Percentiles rank a stretch among this genome's conserved stretches.
phyloP scores from a whole-genome alignment of 2,113 vertebrate genomes.

The Pagrus major region DNA sequence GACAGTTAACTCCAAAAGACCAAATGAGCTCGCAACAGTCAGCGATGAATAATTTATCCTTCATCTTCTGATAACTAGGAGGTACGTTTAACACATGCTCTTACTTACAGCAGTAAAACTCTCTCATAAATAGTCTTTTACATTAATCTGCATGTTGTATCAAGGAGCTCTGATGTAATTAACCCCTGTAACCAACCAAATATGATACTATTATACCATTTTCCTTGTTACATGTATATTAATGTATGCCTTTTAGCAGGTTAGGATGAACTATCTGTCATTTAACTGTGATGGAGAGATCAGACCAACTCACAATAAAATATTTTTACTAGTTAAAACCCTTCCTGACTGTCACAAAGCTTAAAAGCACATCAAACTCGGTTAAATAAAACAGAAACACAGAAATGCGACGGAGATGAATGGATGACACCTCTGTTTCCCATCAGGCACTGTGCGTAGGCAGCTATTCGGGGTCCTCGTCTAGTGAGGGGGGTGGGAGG shows the following conservation, averaged over 20 bases:
- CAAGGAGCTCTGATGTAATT: neutral
- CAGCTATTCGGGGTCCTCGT: constrained; percentile 59
- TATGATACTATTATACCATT: neutral
- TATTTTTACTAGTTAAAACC: neutral
- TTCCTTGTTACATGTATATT: too few relatives aligned
- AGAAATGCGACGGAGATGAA: neutral
- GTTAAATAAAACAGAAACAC: neutral
- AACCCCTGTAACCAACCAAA: neutral
- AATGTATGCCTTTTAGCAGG: rapidly evolving
- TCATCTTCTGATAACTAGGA: neutral
- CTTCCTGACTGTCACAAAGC: neutral
- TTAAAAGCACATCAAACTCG: neutral
- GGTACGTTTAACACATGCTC: neutral
- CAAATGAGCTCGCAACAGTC: neutral
- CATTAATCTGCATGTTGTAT: neutral
- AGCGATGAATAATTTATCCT: neutral
- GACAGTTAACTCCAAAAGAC: neutral
- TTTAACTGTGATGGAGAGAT: neutral
- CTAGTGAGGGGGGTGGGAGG: constrained; percentile 43
- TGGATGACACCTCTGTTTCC: constrained; percentile 15
- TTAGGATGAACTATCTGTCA: neutral
- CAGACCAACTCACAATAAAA: too few relatives aligned
- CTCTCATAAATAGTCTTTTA: neutral
- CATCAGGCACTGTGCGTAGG: constrained; percentile 49
- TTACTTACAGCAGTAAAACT: neutral